Percentiles rank a stretch among this genome's conserved stretches.
These are phyloP conservation scores for Perognathus longimembris DNA, from an alignment of 2,113 vertebrate genomes.

Conservation along the genomic window DNA sequence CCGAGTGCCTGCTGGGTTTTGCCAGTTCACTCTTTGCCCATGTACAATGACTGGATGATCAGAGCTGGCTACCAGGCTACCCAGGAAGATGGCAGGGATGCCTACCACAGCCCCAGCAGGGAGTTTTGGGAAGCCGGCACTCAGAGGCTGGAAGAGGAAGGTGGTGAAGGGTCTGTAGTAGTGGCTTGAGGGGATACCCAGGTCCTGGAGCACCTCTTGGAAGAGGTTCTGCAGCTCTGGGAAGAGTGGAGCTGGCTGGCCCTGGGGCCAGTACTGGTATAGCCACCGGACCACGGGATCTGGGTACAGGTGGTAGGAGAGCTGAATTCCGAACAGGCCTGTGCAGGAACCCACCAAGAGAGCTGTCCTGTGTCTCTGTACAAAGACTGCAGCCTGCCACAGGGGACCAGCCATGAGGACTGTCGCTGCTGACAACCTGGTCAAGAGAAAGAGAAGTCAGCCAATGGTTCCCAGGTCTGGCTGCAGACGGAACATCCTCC, in stretches of 20 bases:
- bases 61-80: constrained; percentile 84
- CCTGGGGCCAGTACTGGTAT: constrained; percentile 93
- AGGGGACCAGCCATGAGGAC: constrained; percentile 88
- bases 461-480: background rate
- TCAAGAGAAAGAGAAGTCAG: constrained; percentile 80
- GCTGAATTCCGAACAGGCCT: constrained; percentile 90
- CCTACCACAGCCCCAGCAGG: constrained; percentile 91
- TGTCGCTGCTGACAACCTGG: constrained; percentile 62
- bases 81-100: constrained; percentile 93
- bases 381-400: constrained; percentile 84
- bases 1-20: constrained; percentile 84
- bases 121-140: constrained; percentile 93
- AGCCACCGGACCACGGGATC: constrained; percentile 88
- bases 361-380: constrained; percentile 90
- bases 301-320: constrained; percentile 92
- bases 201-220: constrained; percentile 90
- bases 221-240: constrained; percentile 83
- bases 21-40: constrained; percentile 91
- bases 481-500: background rate
- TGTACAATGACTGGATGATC: constrained; percentile 86
- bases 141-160: constrained; percentile 94
- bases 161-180: constrained; percentile 90
- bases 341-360: constrained; percentile 89
- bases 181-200: constrained; percentile 66
- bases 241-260: constrained; percentile 83